phyloP scores from a whole-genome alignment of 1,140 invertebrate genomes.

The Yoshiicerus persimilis region DNA sequence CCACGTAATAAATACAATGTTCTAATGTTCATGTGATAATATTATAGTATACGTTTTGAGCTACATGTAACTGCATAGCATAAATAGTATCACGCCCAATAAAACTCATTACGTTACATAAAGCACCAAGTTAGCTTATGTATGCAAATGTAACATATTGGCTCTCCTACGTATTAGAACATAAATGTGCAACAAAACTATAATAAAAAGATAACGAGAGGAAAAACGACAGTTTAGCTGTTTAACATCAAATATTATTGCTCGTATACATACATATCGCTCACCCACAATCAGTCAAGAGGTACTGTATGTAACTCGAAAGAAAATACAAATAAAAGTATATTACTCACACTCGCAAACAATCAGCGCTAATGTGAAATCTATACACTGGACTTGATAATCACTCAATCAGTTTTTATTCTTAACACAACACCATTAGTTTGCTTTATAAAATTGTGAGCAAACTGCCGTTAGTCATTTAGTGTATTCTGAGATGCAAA shows the following conservation, averaged over 20 bases:
- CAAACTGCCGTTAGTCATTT: neutral
- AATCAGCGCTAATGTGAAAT: neutral
- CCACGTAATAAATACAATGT: neutral
- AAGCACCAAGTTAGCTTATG: neutral
- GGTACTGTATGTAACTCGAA: neutral
- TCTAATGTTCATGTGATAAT: neutral
- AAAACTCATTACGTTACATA: neutral
- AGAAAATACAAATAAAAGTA: neutral
- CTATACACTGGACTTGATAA: neutral
- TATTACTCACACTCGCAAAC: neutral
- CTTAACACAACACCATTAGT: neutral
- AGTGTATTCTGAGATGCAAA: constrained; percentile 5
- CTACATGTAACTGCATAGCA: neutral
- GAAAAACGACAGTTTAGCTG: neutral
- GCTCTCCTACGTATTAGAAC: neutral
- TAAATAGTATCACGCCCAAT: neutral
- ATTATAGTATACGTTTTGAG: neutral
- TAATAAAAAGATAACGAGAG: neutral
- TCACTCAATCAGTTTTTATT: neutral
- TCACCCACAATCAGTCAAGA: neutral
- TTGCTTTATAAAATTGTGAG: neutral
- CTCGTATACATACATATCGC: neutral
- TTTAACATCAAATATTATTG: neutral
- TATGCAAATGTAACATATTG: neutral
- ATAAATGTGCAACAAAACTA: neutral